Conservation (phyloP, 2,113 vertebrate genomes). For the Bubo scandiacus region DNA sequence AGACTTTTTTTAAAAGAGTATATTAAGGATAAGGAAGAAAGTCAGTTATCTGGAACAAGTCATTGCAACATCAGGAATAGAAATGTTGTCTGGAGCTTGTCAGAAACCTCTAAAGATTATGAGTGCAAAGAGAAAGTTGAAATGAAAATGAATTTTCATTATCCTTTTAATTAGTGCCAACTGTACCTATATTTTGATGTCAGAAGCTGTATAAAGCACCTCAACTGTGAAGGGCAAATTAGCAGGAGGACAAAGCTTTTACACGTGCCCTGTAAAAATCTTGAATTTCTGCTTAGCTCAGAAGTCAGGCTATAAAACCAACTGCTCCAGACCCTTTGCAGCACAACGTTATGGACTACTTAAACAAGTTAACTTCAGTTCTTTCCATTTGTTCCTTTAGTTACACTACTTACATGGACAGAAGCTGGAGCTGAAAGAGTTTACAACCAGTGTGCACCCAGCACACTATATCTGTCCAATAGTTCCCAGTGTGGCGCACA, state of each 20-base stretch:
- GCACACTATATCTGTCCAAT: background rate
- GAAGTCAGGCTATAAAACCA: background rate
- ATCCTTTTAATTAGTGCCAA: background rate
- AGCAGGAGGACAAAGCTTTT: background rate
- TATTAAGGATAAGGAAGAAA: background rate
- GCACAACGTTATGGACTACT: background rate
- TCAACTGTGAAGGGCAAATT: background rate
- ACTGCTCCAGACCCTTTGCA: background rate
- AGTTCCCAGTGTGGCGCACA: background rate
- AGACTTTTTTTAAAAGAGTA: background rate
- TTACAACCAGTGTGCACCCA: background rate
- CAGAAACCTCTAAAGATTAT: background rate
- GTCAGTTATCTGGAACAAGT: background rate
- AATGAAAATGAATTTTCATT: background rate
- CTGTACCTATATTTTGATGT: background rate
- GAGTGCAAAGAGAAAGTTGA: background rate
- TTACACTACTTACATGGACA: background rate
- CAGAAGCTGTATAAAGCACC: background rate
- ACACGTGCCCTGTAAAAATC: background rate
- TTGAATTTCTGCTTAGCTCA: background rate
- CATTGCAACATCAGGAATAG: background rate
- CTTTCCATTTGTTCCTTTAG: background rate
- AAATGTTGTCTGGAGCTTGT: background rate
- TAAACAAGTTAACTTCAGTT: background rate
- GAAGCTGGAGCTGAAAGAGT: background rate